A percentile compares a stretch with the other conserved stretches of the same genome.
Evolutionary conservation across 2,888 invertebrate species (phyloP).

Genomic region (Lepidocyrtinus sp.): DNA sequence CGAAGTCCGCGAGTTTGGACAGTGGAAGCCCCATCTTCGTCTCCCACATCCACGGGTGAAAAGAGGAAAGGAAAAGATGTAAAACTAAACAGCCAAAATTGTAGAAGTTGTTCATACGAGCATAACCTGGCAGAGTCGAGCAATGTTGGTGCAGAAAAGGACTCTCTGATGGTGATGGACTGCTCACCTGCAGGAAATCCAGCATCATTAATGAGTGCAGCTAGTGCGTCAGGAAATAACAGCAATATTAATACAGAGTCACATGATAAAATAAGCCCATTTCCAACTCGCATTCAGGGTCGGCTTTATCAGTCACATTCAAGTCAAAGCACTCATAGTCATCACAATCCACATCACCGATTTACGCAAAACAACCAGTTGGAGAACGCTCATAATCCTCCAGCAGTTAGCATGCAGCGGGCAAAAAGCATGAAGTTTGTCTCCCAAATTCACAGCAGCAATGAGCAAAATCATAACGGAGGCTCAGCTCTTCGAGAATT

Average conservation of each 20-base stretch:
- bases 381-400: slow-evolving; percentile 33
- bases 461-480: slow-evolving; percentile 65
- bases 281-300: slow-evolving; percentile 30
- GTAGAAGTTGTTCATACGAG: slow-evolving; percentile 45
- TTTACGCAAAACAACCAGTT: slow-evolving; percentile 42
- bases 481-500: slow-evolving; percentile 61
- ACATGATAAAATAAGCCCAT: slow-evolving; percentile 38
- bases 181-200: slow-evolving; percentile 63
- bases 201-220: slow-evolving; percentile 61
- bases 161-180: slow-evolving; percentile 56
- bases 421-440: slow-evolving; percentile 62
- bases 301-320: slow-evolving; percentile 55
- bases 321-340: slow-evolving; percentile 23
- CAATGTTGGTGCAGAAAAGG: slow-evolving; percentile 32
- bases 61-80: slow-evolving; percentile 31
- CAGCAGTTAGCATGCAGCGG: slow-evolving; percentile 33
- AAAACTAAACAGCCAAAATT: slow-evolving; percentile 29
- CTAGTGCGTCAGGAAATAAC: slow-evolving; percentile 46
- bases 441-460: slow-evolving; percentile 40
- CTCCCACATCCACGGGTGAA: slow-evolving; percentile 11
- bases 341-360: slow-evolving; percentile 27
- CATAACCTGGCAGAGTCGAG: slow-evolving; percentile 37
- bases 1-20: slow-evolving; percentile 68
- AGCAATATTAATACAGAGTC: slow-evolving; percentile 28
- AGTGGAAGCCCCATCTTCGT: slow-evolving; percentile 60